Base-by-base conservation (phyloP, 1,140 invertebrate species). In the Neodiprion lecontei region DNA sequence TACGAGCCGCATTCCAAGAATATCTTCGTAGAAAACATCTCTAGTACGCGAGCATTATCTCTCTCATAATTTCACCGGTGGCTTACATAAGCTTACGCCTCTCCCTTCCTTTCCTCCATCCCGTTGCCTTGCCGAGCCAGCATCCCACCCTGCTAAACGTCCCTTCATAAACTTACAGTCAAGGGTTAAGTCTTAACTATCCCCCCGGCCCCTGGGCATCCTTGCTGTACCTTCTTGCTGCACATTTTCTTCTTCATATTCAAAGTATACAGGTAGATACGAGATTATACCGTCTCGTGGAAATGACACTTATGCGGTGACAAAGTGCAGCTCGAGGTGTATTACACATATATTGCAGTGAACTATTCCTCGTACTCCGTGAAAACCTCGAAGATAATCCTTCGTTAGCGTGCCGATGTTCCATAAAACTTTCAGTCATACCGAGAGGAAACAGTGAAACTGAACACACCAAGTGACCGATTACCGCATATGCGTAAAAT, bases 21-120 rank as follows among this genome's bases (percentile, higher is more conserved):
- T 61, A 61, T 61, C 53, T 61, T 17, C 53, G 53, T 61, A 61
- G 53, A 61, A 61, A 61, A 61, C 53, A 61, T 61, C 53, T 61
- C 53, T 7, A 61, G 53, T 61, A 61, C 53, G 53, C 53, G 53
- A 61, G 53, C 53, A 61, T 61, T 61, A 61, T 61, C 53, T 61
- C n/a, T 61, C 53, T 61, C 53, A 61, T 61, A 61, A 61, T 61
- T 61, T 61, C 53, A 61, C 53, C 53, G 53, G 11, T 61, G 53
- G 53, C 53, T 61, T 61, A 61, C 53, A 61, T 61, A 61, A 61
- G 53, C 53, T 61, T 61, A 61, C 53, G 4, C 53, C 53, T 12
- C 53, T n/a, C 53, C 53, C 53, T n/a, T 61, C 53, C 53, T 61
- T 61, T 17, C 53, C 53, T 17, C 5, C 28, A 40, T 40, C 28